These are phyloP conservation scores for Thaumetopoea pityocampa DNA, from an alignment of 1,140 invertebrate species.

Conservation along the genomic window DNA sequence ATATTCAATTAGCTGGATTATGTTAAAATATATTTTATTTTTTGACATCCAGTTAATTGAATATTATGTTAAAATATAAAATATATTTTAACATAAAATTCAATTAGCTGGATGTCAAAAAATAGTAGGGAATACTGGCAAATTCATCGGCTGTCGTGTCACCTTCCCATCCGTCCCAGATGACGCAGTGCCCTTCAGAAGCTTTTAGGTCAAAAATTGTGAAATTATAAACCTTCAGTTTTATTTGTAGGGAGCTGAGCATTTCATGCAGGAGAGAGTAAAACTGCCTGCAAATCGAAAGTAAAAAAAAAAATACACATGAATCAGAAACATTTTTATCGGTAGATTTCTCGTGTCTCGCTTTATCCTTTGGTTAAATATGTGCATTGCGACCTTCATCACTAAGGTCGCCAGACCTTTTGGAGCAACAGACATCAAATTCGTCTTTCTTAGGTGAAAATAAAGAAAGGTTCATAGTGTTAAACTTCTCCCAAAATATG, in stretches of 20 bases:
- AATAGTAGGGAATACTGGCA: neutral
- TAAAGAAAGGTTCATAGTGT: neutral
- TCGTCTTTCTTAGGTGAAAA: constrained; percentile 1
- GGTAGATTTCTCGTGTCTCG: neutral
- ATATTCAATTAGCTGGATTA: no score
- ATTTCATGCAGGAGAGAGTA: no score
- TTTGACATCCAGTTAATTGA: no score
- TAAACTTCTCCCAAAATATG: neutral
- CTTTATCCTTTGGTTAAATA: neutral
- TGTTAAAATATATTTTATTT: no score
- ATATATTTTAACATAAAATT: no score
- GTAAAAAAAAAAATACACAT: no score
- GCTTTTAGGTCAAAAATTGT: neutral
- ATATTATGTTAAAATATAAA: no score
- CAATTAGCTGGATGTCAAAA: no score
- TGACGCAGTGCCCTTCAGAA: neutral
- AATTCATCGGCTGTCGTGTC: neutral
- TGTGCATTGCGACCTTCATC: neutral
- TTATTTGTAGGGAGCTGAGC: no score
- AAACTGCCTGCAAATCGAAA: no score
- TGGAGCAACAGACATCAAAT: neutral
- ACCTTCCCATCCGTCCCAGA: constrained; percentile 1
- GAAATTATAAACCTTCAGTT: constrained; percentile 1
- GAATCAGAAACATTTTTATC: no score
- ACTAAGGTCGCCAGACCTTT: neutral